These are phyloP conservation scores for Thereva nobilitata DNA, from an alignment of 2,888 invertebrate genomes.

Conservation along the genomic window DNA sequence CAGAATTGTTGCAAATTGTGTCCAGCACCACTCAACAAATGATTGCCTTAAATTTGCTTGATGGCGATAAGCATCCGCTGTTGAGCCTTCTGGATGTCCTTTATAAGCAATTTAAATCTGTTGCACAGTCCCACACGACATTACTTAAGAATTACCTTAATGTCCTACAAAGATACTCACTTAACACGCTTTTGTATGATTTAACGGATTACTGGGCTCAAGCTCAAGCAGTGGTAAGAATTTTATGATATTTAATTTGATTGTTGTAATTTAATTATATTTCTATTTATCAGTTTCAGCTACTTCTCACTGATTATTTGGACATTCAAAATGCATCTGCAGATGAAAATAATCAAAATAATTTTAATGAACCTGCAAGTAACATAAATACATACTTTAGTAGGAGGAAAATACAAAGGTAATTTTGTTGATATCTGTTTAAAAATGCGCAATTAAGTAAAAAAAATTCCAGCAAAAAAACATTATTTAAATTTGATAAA, in stretches of 20 bases:
- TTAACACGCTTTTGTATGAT: constrained; percentile 61
- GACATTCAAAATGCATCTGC: constrained; percentile 78
- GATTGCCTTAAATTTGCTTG: constrained; percentile 59
- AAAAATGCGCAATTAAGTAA: not conserved
- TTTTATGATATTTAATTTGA: not conserved
- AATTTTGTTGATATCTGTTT: not conserved
- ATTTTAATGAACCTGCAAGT: constrained; percentile 55
- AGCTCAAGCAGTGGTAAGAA: constrained; percentile 82
- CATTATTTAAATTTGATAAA: constrained; percentile 74
- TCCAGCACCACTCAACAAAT: constrained; percentile 79
- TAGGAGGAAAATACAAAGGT: constrained; percentile 56
- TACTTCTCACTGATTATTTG: constrained; percentile 82
- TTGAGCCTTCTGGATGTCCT: constrained; percentile 72
- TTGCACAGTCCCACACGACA: constrained; percentile 75
- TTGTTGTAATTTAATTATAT: constrained; percentile 16
- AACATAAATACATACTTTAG: constrained; percentile 61
- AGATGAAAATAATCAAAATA: constrained; percentile 61
- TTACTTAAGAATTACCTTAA: constrained; percentile 68
- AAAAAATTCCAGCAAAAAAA: constrained; percentile 60
- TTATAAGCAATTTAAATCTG: constrained; percentile 80
- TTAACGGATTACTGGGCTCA: constrained; percentile 86
- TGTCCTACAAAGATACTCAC: constrained; percentile 65
- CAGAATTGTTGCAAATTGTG: constrained; percentile 78
- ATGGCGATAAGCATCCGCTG: constrained; percentile 57
- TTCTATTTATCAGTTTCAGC: constrained; percentile 69